These are phyloP conservation scores for Aegotheles bennettii DNA, from an alignment of 2,113 vertebrate genomes.

Conservation along the genomic window DNA sequence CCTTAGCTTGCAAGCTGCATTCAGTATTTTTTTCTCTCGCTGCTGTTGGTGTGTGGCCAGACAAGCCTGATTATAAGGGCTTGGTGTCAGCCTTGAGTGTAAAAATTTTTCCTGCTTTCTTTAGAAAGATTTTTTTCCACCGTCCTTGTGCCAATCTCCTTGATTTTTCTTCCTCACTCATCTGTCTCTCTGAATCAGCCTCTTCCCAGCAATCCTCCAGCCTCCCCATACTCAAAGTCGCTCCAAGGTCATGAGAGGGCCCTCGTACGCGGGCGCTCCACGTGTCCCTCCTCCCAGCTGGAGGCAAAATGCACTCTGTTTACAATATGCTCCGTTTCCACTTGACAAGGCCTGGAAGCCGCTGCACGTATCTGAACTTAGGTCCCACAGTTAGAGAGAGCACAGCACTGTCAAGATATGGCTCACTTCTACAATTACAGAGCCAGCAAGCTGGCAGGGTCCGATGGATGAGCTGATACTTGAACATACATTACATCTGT, in stretches of 20 bases:
- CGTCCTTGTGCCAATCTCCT: slow-evolving; percentile 12
- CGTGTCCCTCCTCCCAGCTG: neutral
- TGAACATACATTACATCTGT: neutral
- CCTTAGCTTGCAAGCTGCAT: neutral
- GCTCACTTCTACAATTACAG: neutral
- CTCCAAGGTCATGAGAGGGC: neutral
- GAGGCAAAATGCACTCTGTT: neutral
- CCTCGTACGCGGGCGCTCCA: neutral
- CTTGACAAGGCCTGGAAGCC: neutral
- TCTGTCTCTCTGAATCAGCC: slow-evolving; percentile 26
- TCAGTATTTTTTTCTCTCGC: neutral
- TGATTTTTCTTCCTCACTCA: neutral
- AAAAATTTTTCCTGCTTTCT: neutral
- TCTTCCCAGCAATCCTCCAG: neutral
- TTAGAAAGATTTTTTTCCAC: neutral
- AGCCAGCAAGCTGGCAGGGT: neutral
- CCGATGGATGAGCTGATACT: neutral
- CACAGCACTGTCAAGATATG: neutral
- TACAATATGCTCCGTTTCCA: slow-evolving; percentile 20
- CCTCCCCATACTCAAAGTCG: neutral
- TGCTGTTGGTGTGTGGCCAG: neutral
- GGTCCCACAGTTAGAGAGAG: neutral
- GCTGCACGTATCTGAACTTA: neutral
- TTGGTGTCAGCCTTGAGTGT: neutral
- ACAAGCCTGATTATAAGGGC: neutral